Base-by-base conservation (phyloP, 2,113 vertebrate species). In the Oceanodroma tethys region DNA sequence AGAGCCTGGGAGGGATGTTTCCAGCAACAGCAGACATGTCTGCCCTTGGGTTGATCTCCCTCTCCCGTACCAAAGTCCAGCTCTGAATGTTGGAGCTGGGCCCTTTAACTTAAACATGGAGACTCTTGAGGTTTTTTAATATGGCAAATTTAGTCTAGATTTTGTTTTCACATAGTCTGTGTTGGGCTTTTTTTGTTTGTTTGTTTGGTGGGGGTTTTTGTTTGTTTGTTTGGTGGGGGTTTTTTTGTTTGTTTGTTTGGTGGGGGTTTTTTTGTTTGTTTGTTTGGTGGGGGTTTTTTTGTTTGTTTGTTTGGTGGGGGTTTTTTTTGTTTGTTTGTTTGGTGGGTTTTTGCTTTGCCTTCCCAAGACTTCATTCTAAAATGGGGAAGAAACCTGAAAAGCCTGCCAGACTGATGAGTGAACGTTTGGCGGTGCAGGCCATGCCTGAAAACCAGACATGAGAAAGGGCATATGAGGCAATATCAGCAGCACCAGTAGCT, bases 21-120 rank as follows among this genome's bases (percentile, higher is more conserved):
- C 17, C 32, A 48, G 5, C 30, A 29, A 3, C 17, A n/a, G 43
- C 34, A n/a, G 36, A 30, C 2, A 1, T 1, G 2, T n/a, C 52
- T 67, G 43, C 20, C 45, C 36, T 40, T 15, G 32, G 25, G 32
- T 8, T 50, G 13, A 21, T 62, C 18, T 60, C 52, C 47, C 10
- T 38, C 25, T 55, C 18, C 16, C 21, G 4, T 10, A 4, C 17
- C 11, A 10, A 45, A 36, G 13, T 36, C 34, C 27, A 52, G 18
- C 59, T 56, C 22, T 45, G 43, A 36, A 30, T 13, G 22, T n/a
- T 63, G 78, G 22, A 56, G 14, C 14, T 32, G 34, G n/a, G 7
- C 9, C 25, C 26, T 58, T 67, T 17, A 15, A 29, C 11, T n/a
- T 42, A 59, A 55, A 34, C 16, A 20, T 14, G 18, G 16, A 30